phyloP scores from a whole-genome alignment of 1,140 invertebrate genomes.

The Brachionus calyciflorus region DNA sequence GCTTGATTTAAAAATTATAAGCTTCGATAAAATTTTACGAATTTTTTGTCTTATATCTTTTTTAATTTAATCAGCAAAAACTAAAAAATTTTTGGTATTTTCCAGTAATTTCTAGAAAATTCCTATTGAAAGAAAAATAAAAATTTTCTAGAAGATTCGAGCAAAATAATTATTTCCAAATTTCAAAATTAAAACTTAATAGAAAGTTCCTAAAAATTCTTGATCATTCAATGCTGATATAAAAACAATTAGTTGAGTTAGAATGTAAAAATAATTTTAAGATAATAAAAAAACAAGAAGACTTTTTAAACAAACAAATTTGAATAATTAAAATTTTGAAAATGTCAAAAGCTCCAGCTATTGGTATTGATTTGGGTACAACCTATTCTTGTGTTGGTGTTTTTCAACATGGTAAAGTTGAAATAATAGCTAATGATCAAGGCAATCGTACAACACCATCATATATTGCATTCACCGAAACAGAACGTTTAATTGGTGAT shows the following conservation, averaged over 20 bases:
- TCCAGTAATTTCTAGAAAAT: no score
- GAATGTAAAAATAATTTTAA: background rate
- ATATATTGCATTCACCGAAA: constrained; percentile 85
- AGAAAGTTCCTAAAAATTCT: background rate
- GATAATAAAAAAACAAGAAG: background rate
- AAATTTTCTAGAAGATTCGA: background rate
- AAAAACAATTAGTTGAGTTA: no score
- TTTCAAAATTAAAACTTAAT: background rate
- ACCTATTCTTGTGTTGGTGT: constrained; percentile 60
- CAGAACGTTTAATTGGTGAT: constrained; percentile 80
- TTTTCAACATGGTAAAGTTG: constrained; percentile 74
- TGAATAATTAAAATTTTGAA: background rate
- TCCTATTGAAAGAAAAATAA: background rate
- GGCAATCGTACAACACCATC: constrained; percentile 83
- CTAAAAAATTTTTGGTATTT: no score
- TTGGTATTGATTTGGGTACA: constrained; percentile 56
- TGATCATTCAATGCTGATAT: no score
- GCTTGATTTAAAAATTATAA: no score
- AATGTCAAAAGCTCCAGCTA: constrained; percentile 51
- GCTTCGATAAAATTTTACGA: no score
- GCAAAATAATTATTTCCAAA: no score
- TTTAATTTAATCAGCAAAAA: no score
- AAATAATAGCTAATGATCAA: constrained; percentile 87
- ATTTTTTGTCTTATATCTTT: no score
- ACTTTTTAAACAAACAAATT: background rate